Conservation (phyloP, 2,797 vertebrate genomes). For the Lateolabrax maculatus region DNA sequence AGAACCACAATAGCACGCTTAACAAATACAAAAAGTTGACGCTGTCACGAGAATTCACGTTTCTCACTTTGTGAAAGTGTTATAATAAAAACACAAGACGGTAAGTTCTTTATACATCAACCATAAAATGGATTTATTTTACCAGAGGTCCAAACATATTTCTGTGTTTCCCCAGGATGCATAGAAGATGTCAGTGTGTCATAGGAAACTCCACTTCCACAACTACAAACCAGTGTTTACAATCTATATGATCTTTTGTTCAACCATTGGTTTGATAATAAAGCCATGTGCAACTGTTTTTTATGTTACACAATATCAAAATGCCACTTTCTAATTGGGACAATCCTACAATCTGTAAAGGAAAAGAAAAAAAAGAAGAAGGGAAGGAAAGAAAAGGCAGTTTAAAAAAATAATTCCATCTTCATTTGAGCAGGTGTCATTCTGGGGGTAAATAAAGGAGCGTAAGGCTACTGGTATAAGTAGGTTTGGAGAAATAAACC, state of each 20-base stretch:
- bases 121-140: slow-evolving; percentile 80
- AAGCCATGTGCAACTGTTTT: slow-evolving; percentile 50
- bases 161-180: slow-evolving; percentile 78
- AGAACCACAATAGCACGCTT: too few species aligned
- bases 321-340: slow-evolving; percentile 62
- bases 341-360: slow-evolving; percentile 60
- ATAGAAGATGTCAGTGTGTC: slow-evolving; percentile 81
- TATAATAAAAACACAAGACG: slow-evolving; percentile 49
- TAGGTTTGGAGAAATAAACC: slow-evolving; percentile 18
- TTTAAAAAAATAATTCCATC: slow-evolving; percentile 76
- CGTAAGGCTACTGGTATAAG: slow-evolving; percentile 79
- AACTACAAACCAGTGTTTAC: slow-evolving; percentile 74
- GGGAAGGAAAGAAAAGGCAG: slow-evolving; percentile 32
- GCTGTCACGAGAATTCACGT: neutral
- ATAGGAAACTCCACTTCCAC: slow-evolving; percentile 69
- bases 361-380: slow-evolving; percentile 9
- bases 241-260: slow-evolving; percentile 58
- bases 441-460: slow-evolving; percentile 55
- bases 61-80: neutral
- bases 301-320: slow-evolving; percentile 66
- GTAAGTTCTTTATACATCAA: slow-evolving; percentile 71
- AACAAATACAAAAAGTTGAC: neutral
- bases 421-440: slow-evolving; percentile 59
- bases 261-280: slow-evolving; percentile 57
- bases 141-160: slow-evolving; percentile 81